A percentile compares a stretch with the other conserved stretches of the same genome.
phyloP scores from a whole-genome alignment of 2,113 vertebrate species.

The Suricata suricatta region DNA sequence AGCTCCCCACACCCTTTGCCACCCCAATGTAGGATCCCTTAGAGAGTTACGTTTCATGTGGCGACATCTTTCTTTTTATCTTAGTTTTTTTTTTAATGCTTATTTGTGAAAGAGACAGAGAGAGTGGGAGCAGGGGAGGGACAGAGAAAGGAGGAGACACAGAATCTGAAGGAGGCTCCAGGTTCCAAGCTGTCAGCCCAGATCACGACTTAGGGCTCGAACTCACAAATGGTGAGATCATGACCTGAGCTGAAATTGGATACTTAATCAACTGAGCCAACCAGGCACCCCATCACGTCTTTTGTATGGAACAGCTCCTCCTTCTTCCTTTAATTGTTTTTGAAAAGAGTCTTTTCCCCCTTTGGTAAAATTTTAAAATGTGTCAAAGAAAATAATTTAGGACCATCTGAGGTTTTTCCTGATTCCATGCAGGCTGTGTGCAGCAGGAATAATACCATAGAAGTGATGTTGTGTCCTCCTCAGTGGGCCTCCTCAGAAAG shows the following conservation, averaged over 20 bases:
- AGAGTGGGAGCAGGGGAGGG: no score
- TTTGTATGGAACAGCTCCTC: background rate
- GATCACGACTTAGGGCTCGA: no score
- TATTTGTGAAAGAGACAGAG: no score
- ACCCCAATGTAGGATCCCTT: background rate
- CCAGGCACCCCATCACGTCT: background rate
- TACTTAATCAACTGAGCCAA: no score
- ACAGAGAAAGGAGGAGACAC: no score
- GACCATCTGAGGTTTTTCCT: background rate
- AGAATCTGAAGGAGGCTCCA: no score
- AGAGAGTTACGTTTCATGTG: background rate
- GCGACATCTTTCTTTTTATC: no score
- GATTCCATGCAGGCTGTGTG: background rate
- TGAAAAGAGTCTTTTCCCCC: background rate
- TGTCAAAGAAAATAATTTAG: background rate
- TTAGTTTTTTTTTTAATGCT: no score
- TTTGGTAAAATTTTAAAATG: background rate
- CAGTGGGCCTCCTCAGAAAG: background rate
- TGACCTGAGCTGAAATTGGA: no score
- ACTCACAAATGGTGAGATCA: no score
- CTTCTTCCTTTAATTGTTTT: background rate
- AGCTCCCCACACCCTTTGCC: background rate
- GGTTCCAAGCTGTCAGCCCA: no score
- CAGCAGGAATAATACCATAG: background rate
- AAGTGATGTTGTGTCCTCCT: background rate